These are phyloP conservation scores for Nemotelus pantherinus DNA, from an alignment of 2,888 invertebrate genomes.

Conservation along the genomic window DNA sequence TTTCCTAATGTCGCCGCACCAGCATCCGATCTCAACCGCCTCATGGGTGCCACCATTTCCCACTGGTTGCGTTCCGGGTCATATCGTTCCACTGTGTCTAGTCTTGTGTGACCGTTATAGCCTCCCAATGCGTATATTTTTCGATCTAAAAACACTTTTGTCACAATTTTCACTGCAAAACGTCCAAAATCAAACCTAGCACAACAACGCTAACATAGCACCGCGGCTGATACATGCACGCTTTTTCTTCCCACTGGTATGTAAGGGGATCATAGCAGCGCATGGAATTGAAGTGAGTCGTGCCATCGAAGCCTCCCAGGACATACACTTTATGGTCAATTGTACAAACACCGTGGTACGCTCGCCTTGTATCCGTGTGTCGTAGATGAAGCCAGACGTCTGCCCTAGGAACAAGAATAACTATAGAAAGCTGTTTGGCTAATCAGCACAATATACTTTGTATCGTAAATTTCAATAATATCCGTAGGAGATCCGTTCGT, in stretches of 20 bases:
- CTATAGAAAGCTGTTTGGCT: slow-evolving; percentile 40
- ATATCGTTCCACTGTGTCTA: slow-evolving; percentile 82
- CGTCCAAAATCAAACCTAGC: slow-evolving; percentile 65
- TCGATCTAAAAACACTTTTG: slow-evolving; percentile 65
- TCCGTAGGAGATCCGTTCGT: slow-evolving; percentile 84
- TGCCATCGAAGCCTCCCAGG: slow-evolving; percentile 86
- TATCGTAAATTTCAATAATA: slow-evolving; percentile 81
- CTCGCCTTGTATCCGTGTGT: slow-evolving; percentile 71
- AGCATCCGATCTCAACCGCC: slow-evolving; percentile 79
- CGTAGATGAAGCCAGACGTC: slow-evolving; percentile 73
- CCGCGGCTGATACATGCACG: slow-evolving; percentile 82
- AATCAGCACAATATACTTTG: slow-evolving; percentile 67
- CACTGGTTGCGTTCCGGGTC: slow-evolving; percentile 80
- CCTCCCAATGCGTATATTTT: slow-evolving; percentile 86
- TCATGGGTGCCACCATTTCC: slow-evolving; percentile 81
- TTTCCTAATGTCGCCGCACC: slow-evolving; percentile 76
- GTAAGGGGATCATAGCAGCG: slow-evolving; percentile 82
- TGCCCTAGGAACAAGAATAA: slow-evolving; percentile 66
- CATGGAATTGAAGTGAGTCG: slow-evolving; percentile 79
- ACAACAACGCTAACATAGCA: slow-evolving; percentile 83
- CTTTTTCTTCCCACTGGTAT: slow-evolving; percentile 79
- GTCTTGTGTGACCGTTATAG: slow-evolving; percentile 79
- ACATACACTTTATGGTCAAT: slow-evolving; percentile 78
- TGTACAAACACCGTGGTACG: slow-evolving; percentile 82
- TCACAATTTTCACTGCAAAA: background rate